A percentile compares a stretch with the other conserved stretches of the same genome.
phyloP scores from a whole-genome alignment of 2,113 vertebrate genomes.

The Hippocampus abdominalis region DNA sequence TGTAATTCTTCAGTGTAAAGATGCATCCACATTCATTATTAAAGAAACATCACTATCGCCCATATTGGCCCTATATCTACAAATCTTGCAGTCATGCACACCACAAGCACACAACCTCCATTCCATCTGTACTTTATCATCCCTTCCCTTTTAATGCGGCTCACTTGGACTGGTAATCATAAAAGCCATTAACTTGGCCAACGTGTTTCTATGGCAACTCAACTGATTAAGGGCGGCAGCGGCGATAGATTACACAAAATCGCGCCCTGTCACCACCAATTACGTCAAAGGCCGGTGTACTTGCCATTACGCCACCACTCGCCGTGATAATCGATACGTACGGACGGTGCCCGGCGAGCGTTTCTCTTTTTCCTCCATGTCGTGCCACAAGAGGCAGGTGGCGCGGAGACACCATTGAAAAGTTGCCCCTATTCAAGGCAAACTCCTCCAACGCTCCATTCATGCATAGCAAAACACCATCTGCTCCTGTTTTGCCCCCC shows the following conservation, averaged over 20 bases:
- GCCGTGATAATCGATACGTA: constrained; percentile 95
- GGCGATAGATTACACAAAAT: constrained; percentile 88
- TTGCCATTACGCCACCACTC: constrained; percentile 83
- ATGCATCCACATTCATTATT: background rate
- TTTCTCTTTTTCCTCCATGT: constrained; percentile 71
- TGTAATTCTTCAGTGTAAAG: background rate
- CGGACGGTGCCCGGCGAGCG: constrained; percentile 80
- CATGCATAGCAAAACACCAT: constrained; percentile 99
- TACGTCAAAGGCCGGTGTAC: constrained; percentile 92
- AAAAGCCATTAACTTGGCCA: constrained; percentile 71
- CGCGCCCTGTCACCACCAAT: constrained; percentile 96
- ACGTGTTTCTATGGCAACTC: constrained; percentile 81
- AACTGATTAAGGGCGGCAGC: constrained; percentile 79
- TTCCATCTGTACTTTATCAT: constrained; percentile 62
- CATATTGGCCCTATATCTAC: background rate
- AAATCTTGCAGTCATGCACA: background rate
- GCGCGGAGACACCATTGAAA: constrained; percentile 99
- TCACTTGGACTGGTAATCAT: constrained; percentile 78
- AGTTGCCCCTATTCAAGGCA: constrained; percentile 96
- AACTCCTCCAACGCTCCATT: constrained; percentile 96
- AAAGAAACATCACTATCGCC: background rate
- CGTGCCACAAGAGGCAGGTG: constrained; percentile 95
- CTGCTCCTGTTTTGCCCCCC: constrained; percentile 99
- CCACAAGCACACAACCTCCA: background rate
- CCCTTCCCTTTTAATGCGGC: constrained; percentile 74